Evolutionary conservation across 1,140 invertebrate species (phyloP).

Genomic region (Drosophila pallidifrons): DNA sequence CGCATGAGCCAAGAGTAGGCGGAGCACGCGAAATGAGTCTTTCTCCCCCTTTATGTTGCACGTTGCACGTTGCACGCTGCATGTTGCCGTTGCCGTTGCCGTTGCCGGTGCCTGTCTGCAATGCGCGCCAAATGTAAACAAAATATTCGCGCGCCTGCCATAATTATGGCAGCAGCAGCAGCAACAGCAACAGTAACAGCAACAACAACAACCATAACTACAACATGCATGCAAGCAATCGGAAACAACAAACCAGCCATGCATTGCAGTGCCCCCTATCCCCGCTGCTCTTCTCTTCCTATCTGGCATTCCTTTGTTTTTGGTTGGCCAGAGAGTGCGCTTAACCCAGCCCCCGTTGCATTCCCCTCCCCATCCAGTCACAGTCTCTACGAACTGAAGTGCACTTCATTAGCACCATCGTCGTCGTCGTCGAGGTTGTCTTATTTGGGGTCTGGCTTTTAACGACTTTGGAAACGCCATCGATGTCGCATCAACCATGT

Average conservation of each 20-base stretch:
- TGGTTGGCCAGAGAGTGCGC: constrained; percentile 69
- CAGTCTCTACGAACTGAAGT: constrained; percentile 39
- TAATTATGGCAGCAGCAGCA: constrained; percentile 75
- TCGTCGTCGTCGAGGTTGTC: constrained; percentile 47
- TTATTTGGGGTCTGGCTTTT: constrained; percentile 61
- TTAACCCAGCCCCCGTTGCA: constrained; percentile 56
- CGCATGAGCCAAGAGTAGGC: constrained; percentile 71
- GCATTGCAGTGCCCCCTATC: constrained; percentile 55
- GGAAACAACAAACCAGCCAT: constrained; percentile 56
- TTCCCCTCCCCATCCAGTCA: not conserved
- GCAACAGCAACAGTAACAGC: constrained; percentile 50
- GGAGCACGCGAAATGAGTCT: constrained; percentile 78
- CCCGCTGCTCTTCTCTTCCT: not conserved
- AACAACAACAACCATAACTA: constrained; percentile 27
- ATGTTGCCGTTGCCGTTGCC: constrained; percentile 12
- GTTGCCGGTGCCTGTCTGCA: constrained; percentile 71
- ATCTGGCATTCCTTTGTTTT: constrained; percentile 65
- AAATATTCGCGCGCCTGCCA: constrained; percentile 83
- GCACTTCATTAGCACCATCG: constrained; percentile 77
- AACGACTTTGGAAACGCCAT: constrained; percentile 52
- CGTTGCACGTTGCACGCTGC: constrained; percentile 6
- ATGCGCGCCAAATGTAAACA: constrained; percentile 82
- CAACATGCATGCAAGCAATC: constrained; percentile 25
- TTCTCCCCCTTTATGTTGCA: constrained; percentile 44
- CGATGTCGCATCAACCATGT: constrained; percentile 4